A percentile compares a stretch with the other conserved stretches of the same genome.
Evolutionary conservation across 23 tunicate species (phyloP).

Genomic region (Trididemnum nubilum): DNA sequence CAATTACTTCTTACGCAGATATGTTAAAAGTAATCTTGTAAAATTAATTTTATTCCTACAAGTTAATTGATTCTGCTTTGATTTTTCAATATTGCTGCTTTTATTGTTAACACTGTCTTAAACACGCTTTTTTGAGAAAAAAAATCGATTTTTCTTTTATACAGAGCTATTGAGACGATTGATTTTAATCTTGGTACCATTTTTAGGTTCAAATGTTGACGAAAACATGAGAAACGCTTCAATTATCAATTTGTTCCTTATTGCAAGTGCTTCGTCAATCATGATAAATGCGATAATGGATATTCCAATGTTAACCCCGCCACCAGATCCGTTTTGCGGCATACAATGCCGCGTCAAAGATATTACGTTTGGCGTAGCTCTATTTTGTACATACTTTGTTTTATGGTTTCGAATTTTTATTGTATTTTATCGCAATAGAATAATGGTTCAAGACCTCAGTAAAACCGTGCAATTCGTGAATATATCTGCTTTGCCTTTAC

Average conservation of each 20-base stretch:
- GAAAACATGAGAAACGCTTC: no score
- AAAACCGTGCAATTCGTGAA: background rate
- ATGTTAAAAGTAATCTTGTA: no score
- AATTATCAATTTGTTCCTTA: conserved; percentile 14
- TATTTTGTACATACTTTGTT: conserved; percentile 16
- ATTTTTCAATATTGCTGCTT: no score
- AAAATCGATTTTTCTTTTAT: no score
- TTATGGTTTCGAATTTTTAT: conserved; percentile 42
- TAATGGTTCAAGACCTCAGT: background rate
- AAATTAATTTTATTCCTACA: no score
- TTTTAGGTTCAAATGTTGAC: no score
- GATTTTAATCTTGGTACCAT: no score
- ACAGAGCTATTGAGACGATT: no score
- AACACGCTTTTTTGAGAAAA: no score
- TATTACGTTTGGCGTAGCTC: background rate
- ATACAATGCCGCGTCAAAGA: conserved; percentile 30
- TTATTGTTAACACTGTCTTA: no score
- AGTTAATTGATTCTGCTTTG: no score
- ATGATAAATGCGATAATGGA: conserved; percentile 19
- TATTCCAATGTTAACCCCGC: conserved; percentile 27
- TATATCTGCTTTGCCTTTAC: conserved; percentile 5
- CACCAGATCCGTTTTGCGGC: conserved; percentile 7
- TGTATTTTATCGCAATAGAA: conserved; percentile 25
- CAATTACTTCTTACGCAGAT: no score
- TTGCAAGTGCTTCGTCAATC: conserved; percentile 2